Evolutionary conservation across 2,797 vertebrate genomes (phyloP).

Genomic region (Sciurus vulgaris): DNA sequence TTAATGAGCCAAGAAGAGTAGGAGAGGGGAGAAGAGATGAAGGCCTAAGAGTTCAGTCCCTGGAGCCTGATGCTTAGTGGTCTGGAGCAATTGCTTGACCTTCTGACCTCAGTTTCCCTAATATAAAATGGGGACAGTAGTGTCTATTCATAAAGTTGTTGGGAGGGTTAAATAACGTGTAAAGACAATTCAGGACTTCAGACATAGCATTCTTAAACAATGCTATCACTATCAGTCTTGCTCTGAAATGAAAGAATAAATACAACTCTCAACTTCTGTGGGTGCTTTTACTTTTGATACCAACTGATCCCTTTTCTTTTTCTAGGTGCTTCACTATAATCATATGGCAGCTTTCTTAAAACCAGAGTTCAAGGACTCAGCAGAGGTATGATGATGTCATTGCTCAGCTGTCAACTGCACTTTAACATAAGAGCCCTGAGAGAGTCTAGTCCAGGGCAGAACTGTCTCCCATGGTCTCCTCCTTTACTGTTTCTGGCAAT

Average conservation of each 20-base stretch:
- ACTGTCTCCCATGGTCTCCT: background rate
- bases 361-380: slow-evolving; percentile 11
- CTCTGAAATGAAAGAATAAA: background rate
- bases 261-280: background rate
- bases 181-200: background rate
- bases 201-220: background rate
- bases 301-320: background rate
- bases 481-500: background rate
- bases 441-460: background rate
- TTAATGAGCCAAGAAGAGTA: no score
- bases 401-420: background rate
- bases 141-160: background rate
- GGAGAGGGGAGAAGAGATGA: fast-evolving
- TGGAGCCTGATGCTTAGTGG: background rate
- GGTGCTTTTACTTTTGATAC: background rate
- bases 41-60: background rate
- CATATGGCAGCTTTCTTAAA: slow-evolving; percentile 21
- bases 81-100: background rate
- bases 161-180: background rate
- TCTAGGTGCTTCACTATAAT: slow-evolving; percentile 86
- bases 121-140: background rate
- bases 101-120: background rate
- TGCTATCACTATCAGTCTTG: background rate
- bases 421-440: background rate
- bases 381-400: slow-evolving; percentile 65